Conservation (phyloP, 2,113 vertebrate species). For the Megalops atlanticus region DNA sequence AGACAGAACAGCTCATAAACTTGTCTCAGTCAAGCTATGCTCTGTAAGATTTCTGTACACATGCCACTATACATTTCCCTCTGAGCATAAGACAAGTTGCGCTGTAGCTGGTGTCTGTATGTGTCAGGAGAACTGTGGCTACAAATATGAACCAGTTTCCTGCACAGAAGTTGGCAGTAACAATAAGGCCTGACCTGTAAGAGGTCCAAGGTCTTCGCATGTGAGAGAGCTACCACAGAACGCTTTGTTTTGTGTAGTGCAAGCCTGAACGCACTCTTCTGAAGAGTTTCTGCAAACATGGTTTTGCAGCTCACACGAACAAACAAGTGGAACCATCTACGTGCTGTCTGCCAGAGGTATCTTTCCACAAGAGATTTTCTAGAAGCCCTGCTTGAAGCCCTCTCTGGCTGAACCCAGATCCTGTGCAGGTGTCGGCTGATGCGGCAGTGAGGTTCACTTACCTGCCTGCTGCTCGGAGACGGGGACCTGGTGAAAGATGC, state of each 20-base stretch:
- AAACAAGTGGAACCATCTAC: neutral
- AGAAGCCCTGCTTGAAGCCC: neutral
- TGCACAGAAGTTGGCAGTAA: neutral
- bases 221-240: neutral
- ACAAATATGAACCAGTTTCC: neutral
- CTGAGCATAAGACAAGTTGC: too few species aligned
- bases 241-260: too few species aligned
- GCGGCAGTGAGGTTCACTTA: conserved; percentile 51
- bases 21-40: neutral
- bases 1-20: neutral
- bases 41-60: neutral
- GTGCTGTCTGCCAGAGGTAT: neutral
- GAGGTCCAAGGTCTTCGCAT: neutral
- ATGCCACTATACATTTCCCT: neutral
- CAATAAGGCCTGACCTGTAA: neutral
- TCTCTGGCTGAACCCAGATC: neutral
- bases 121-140: neutral
- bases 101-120: neutral
- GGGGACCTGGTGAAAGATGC: conserved; percentile 91
- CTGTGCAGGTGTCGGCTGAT: neutral
- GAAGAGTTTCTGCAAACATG: neutral
- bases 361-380: neutral
- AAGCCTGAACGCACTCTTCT: neutral
- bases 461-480: conserved; percentile 87
- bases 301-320: neutral